A percentile compares a stretch with the other conserved stretches of the same genome.
phyloP scores from a whole-genome alignment of 2,113 vertebrate species.

The Limanda limanda region DNA sequence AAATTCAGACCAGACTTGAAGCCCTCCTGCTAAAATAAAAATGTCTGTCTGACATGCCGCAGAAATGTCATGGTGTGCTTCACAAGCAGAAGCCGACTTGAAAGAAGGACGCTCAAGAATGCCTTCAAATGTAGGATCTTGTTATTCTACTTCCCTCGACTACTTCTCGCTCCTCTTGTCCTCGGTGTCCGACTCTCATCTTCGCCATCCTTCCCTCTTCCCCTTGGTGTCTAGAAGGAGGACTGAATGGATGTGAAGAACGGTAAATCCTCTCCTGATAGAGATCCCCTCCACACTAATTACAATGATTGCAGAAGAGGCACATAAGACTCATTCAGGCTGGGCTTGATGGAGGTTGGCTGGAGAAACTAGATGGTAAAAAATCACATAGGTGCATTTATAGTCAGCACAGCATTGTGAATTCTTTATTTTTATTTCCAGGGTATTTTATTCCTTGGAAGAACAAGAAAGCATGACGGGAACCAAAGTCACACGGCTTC shows the following conservation, averaged over 20 bases:
- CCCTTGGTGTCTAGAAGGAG: slow-evolving; percentile 3
- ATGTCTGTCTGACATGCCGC: background rate
- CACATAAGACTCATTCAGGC: slow-evolving; percentile 4
- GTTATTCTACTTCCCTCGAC: background rate
- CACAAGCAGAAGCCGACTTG: background rate
- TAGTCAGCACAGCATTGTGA: background rate
- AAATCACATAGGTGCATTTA: background rate
- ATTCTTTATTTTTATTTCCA: background rate
- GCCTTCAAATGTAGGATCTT: background rate
- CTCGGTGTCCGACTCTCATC: background rate
- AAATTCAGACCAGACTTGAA: slow-evolving; percentile 3
- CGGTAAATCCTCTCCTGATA: slow-evolving; percentile 26
- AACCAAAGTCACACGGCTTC: background rate
- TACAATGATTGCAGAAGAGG: slow-evolving; percentile 28
- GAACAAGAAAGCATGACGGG: slow-evolving; percentile 8
- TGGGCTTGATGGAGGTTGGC: background rate
- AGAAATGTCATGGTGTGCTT: slow-evolving; percentile 2
- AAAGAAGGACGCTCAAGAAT: background rate
- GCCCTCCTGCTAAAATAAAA: slow-evolving; percentile 1
- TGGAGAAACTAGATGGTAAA: background rate
- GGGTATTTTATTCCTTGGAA: background rate
- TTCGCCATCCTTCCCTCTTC: background rate
- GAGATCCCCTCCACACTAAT: slow-evolving; percentile 37
- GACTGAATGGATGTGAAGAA: slow-evolving; percentile 11
- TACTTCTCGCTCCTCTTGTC: background rate